Evolutionary conservation across 1,140 invertebrate species (phyloP).

Genomic region (Oncopodura yosiiana): DNA sequence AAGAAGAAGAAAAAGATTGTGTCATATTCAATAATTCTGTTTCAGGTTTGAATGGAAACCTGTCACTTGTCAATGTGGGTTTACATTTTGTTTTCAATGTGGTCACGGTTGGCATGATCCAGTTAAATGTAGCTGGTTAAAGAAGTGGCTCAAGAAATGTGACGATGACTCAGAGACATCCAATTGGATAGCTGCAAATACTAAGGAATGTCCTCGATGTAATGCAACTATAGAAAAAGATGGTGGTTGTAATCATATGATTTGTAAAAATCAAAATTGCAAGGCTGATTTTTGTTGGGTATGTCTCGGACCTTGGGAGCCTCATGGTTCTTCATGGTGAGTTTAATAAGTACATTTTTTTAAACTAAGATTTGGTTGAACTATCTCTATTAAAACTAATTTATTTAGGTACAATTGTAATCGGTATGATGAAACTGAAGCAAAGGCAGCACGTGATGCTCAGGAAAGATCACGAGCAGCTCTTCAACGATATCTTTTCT

Average conservation of each 20-base stretch:
- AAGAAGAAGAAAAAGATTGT: not conserved
- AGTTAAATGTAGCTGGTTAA: conserved; percentile 83
- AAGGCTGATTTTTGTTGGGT: conserved; percentile 99
- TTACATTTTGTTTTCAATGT: conserved; percentile 93
- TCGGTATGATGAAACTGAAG: conserved; percentile 93
- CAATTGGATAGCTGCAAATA: conserved; percentile 99
- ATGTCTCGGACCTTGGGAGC: conserved; percentile 96
- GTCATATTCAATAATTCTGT: no score
- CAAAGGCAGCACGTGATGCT: conserved; percentile 87
- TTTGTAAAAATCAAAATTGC: conserved; percentile 97
- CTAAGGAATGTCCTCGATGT: conserved; percentile 97
- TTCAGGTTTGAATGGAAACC: conserved; percentile 78
- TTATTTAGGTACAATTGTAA: conserved; percentile 83
- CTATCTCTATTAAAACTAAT: not conserved
- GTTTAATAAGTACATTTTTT: conserved; percentile 15
- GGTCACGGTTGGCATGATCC: conserved; percentile 99
- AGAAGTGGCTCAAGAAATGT: conserved; percentile 98
- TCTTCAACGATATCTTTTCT: conserved; percentile 89
- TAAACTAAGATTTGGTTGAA: not conserved
- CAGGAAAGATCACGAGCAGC: conserved; percentile 89
- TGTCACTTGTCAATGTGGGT: conserved; percentile 89
- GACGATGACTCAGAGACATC: conserved; percentile 98
- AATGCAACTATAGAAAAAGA: conserved; percentile 97
- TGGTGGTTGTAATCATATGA: conserved; percentile 99
- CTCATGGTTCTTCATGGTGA: conserved; percentile 92